Conservation (phyloP, 1,140 invertebrate genomes). For the Drosophila subpulchrella region DNA sequence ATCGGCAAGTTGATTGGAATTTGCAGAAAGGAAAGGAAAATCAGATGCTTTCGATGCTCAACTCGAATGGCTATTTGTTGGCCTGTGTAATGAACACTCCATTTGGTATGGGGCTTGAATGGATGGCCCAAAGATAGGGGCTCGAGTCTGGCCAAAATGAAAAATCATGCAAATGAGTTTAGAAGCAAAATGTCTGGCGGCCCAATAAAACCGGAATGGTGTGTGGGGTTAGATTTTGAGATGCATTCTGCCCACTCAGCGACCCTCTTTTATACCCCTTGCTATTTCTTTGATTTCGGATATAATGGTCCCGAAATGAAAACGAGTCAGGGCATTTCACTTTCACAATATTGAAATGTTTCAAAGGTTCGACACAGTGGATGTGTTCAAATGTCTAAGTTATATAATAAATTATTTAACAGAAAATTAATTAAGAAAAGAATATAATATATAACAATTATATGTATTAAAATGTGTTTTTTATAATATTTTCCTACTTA, state of each 20-base stretch:
- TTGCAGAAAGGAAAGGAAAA: slow-evolving; percentile 13
- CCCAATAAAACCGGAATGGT: slow-evolving; percentile 7
- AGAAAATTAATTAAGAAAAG: too few relatives aligned
- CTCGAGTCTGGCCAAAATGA: slow-evolving; percentile 22
- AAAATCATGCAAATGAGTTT: slow-evolving; percentile 81
- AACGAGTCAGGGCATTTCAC: slow-evolving; percentile 65
- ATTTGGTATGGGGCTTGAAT: background rate
- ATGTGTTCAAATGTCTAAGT: background rate
- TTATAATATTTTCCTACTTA: too few relatives aligned
- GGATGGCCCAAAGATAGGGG: slow-evolving; percentile 14
- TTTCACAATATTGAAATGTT: background rate
- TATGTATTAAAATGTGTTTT: too few relatives aligned
- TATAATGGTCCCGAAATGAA: slow-evolving; percentile 70
- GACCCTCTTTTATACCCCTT: slow-evolving; percentile 4
- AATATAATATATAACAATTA: too few relatives aligned
- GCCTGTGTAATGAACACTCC: slow-evolving; percentile 48
- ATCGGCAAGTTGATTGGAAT: slow-evolving; percentile 43
- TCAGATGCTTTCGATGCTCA: slow-evolving; percentile 20
- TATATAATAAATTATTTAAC: background rate
- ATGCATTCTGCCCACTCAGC: slow-evolving; percentile 38
- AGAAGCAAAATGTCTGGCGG: slow-evolving; percentile 47
- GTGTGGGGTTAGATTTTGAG: slow-evolving; percentile 1
- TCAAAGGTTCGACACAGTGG: background rate
- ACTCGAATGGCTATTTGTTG: slow-evolving; percentile 38
- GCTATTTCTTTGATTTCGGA: slow-evolving; percentile 20